phyloP scores from a whole-genome alignment of 2,113 vertebrate species.

The Paradisaea rubra region DNA sequence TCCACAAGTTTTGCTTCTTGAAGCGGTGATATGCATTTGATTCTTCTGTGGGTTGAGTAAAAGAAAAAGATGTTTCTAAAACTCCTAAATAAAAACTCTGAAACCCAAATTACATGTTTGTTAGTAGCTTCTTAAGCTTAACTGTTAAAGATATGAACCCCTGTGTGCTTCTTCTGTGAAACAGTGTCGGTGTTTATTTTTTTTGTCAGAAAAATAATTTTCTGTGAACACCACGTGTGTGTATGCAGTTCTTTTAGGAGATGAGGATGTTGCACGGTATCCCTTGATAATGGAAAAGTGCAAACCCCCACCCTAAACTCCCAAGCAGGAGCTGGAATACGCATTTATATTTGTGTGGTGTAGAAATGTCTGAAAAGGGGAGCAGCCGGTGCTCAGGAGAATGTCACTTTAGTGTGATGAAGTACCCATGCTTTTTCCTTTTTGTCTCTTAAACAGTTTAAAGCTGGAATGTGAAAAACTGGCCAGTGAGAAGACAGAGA shows the following conservation, averaged over 20 bases:
- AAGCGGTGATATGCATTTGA: not conserved
- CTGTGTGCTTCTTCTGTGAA: not conserved
- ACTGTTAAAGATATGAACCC: not conserved
- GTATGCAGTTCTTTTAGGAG: not conserved
- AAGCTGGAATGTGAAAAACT: slow-evolving; percentile 97
- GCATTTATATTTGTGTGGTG: not conserved
- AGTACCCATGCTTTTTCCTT: slow-evolving; percentile 21
- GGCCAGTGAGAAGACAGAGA: slow-evolving; percentile 96
- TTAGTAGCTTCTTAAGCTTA: not conserved
- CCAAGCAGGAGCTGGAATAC: not conserved
- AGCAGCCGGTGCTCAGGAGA: not conserved
- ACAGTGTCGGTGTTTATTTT: accelerated
- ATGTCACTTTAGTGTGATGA: not conserved
- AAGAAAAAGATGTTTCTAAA: not conserved
- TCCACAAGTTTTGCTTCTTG: not conserved
- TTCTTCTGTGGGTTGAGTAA: not conserved
- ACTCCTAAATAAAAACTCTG: not conserved
- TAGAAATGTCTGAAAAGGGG: not conserved
- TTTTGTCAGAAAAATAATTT: not conserved
- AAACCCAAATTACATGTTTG: not conserved
- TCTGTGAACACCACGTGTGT: not conserved
- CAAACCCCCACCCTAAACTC: not conserved
- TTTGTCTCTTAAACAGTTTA: slow-evolving; percentile 77
- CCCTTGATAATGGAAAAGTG: not conserved
- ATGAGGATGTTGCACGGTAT: not conserved